Conservation (phyloP, 2,113 vertebrate species). For the Neotoma lepida region DNA sequence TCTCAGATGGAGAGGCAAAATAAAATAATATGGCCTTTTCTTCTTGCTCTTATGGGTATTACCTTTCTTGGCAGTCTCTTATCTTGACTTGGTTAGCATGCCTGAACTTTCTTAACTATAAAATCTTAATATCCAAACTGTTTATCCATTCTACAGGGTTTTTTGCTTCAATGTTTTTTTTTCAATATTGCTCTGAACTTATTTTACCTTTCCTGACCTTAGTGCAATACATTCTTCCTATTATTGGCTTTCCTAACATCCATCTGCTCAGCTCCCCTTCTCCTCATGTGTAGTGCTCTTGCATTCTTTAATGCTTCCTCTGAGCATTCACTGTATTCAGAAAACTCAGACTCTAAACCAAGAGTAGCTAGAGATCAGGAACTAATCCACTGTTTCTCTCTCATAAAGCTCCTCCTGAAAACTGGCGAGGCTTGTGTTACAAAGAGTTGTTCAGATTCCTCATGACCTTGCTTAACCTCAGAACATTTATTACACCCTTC, state of each 20-base stretch:
- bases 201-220: conserved; percentile 19
- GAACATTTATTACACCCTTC: neutral
- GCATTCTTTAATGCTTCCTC: neutral
- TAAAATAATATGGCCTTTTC: conserved; percentile 21
- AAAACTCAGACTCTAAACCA: neutral
- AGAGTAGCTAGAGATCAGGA: neutral
- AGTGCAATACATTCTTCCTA: neutral
- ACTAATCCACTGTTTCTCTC: neutral
- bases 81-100: conserved; percentile 66
- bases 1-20: conserved; percentile 15
- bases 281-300: neutral
- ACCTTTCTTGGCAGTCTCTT: conserved; percentile 64
- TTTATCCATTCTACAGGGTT: conserved; percentile 49
- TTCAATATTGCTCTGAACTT: conserved; percentile 4
- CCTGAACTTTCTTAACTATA: conserved; percentile 66
- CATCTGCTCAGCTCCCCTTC: neutral
- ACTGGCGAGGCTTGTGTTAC: neutral
- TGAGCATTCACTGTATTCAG: neutral
- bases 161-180: neutral
- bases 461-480: neutral
- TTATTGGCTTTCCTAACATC: neutral
- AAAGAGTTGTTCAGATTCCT: conserved; percentile 26
- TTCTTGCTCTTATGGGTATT: conserved; percentile 50
- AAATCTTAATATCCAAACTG: conserved; percentile 66
- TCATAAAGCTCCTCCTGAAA: neutral